phyloP scores from a whole-genome alignment of 2,113 vertebrate species.

The Ivindomyrus marchei region DNA sequence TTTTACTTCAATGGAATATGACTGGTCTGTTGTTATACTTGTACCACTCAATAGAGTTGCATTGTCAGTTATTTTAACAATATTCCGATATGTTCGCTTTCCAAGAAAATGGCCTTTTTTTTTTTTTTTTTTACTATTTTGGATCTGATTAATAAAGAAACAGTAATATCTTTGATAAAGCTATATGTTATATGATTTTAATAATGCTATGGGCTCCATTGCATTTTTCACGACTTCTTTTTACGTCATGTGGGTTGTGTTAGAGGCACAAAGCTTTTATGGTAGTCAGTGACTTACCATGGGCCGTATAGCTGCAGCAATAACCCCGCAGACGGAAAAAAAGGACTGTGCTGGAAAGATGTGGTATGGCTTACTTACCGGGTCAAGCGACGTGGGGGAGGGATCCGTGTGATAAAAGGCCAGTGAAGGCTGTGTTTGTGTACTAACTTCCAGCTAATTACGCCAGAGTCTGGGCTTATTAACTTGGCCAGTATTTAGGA shows the following conservation, averaged over 20 bases:
- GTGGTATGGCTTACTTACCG: neutral
- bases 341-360: neutral
- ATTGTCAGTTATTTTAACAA: neutral
- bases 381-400: neutral
- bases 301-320: neutral
- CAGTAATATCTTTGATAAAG: neutral
- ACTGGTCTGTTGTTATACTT: neutral
- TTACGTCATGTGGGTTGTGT: neutral
- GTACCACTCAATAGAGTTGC: neutral
- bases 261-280: neutral
- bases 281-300: neutral
- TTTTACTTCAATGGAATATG: neutral
- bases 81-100: neutral
- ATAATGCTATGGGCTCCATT: neutral
- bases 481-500: neutral
- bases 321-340: neutral
- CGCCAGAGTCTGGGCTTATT: neutral
- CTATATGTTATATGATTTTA: neutral
- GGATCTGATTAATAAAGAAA: neutral
- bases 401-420: neutral
- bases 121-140: neutral
- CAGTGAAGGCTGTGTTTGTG: neutral
- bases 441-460: neutral
- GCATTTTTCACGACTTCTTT: neutral
- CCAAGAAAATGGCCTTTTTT: neutral